These are phyloP conservation scores for Azorinus chamasolen DNA, from an alignment of 2,888 invertebrate genomes.

Conservation along the genomic window DNA sequence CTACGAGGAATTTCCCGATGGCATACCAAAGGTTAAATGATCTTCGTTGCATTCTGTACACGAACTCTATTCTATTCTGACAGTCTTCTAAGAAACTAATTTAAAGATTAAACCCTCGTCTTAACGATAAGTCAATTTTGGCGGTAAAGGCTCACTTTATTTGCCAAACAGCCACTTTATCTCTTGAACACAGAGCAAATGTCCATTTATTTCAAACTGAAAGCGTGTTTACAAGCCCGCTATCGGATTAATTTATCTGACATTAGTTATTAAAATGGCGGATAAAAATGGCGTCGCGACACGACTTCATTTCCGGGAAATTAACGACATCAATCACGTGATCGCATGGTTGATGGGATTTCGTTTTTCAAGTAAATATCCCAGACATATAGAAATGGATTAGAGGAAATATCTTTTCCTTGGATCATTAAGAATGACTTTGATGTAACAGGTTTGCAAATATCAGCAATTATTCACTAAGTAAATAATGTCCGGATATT, in stretches of 20 bases:
- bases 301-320: conserved; percentile 62
- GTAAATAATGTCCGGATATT: too few species aligned
- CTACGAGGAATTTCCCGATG: too few species aligned
- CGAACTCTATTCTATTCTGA: conserved; percentile 57
- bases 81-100: conserved; percentile 63
- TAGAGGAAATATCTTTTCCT: too few species aligned
- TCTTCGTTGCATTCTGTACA: conserved; percentile 59
- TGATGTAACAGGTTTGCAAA: too few species aligned
- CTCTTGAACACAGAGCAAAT: conserved; percentile 58
- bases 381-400: too few species aligned
- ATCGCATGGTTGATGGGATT: too few species aligned
- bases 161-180: conserved; percentile 53
- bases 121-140: conserved; percentile 65
- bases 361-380: too few species aligned
- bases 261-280: conserved; percentile 60
- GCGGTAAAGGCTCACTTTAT: conserved; percentile 52
- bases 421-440: too few species aligned
- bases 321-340: conserved; percentile 65
- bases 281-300: conserved; percentile 51
- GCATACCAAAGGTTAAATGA: too few species aligned
- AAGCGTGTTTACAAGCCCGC: conserved; percentile 51
- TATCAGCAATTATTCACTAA: too few species aligned
- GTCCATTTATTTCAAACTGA: conserved; percentile 60
- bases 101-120: conserved; percentile 63
- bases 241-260: conserved; percentile 62